Conservation (phyloP, 2,888 invertebrate genomes). For the Bellardia pandia region DNA sequence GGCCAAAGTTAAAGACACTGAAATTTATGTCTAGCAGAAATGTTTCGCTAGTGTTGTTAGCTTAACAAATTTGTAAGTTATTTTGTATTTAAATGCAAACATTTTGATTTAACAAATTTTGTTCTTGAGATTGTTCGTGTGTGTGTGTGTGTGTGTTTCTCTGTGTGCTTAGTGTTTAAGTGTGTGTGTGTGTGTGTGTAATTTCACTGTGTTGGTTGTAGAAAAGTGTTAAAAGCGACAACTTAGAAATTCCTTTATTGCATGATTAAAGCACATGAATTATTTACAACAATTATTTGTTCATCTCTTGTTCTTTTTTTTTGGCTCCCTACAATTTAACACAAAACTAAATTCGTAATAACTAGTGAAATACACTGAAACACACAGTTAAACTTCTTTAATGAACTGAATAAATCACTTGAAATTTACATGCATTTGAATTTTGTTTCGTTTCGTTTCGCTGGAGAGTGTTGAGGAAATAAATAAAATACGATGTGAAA, state of each 20-base stretch:
- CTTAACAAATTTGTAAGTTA: conserved; percentile 12
- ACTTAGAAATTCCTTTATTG: conserved; percentile 65
- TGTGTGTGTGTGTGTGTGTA: neutral
- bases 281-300: conserved; percentile 65
- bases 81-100: conserved; percentile 30
- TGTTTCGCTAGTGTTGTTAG: neutral
- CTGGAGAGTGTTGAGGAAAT: conserved; percentile 1
- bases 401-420: conserved; percentile 53
- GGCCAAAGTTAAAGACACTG: neutral
- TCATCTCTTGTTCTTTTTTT: conserved; percentile 19
- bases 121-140: neutral
- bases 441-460: conserved; percentile 1
- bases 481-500: neutral
- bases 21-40: neutral
- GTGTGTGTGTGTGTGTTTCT: neutral
- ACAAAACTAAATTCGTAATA: neutral
- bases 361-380: conserved; percentile 8
- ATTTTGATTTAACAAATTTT: conserved; percentile 30
- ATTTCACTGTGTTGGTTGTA: conserved; percentile 9
- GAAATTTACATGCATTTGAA: conserved; percentile 53
- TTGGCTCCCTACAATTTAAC: conserved; percentile 1
- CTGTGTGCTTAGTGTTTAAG: neutral
- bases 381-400: conserved; percentile 28
- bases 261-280: conserved; percentile 69
- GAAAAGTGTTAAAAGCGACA: conserved; percentile 64